Evolutionary conservation across 2,113 vertebrate species (phyloP), one percentile per base, ranked within the genome.

Genomic region (Percina caprodes): DNA sequence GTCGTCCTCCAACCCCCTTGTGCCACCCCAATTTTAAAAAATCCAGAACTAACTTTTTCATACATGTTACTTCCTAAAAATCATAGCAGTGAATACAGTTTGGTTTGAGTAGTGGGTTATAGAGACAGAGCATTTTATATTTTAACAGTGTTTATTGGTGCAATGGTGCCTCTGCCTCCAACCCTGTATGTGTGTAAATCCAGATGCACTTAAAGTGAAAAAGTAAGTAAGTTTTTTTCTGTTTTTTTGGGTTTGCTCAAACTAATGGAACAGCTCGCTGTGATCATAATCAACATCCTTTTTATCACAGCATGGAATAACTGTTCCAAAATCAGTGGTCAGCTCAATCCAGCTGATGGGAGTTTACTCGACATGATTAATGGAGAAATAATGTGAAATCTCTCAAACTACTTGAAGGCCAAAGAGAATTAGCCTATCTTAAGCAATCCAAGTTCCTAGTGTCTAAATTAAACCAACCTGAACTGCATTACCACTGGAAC

Each of bases 401-500:
- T 45, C 67, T 85, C 71, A 7, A 80, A 80, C 26, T 78, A 72
- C 30, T 73, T 26, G 33, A 55, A 70, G 86, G 86, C 86, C 61
- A 65, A 60, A 72, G 35, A 48, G 80, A 90, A 86, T 84, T 73
- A 88, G 69, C 60, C 59, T 69, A 79, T 61, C 79, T 69, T 55
- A 75, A 77, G 75, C 74, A 80, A 69, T 68, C n/a, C n/a, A 74
- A 67, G 76, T 73, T 80, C 51, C 52, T 46, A 59, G 70, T 11
- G 70, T 83, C 72, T 16, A 85, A 89, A 90, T 92, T 18, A 79
- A 83, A 86, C 74, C 74, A 48, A 10, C 19, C 46, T 72, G 77
- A 85, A 68, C 74, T 49, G 55, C 82, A 56, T 59, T 71, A 72
- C 30, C 63, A 86, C 77, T 74, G 74, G 55, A 73, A 87, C 77